A percentile compares a stretch with the other conserved stretches of the same genome.
Evolutionary conservation across 2,113 vertebrate species (phyloP).

Genomic region (Campylomormyrus numenius): DNA sequence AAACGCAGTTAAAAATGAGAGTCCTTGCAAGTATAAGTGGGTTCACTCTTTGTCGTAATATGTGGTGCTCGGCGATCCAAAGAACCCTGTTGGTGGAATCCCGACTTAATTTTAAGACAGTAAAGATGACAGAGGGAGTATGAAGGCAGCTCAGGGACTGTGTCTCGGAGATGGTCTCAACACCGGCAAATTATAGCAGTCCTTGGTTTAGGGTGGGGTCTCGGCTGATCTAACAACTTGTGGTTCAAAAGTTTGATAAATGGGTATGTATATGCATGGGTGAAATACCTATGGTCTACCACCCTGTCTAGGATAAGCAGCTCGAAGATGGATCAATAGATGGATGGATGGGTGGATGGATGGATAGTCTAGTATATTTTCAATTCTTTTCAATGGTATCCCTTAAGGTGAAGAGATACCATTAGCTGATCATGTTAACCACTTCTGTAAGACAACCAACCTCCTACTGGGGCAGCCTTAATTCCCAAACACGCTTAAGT

Average conservation of each 20-base stretch:
- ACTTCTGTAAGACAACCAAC: background rate
- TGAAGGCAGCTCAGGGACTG: background rate
- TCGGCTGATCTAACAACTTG: background rate
- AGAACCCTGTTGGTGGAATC: background rate
- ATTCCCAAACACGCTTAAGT: background rate
- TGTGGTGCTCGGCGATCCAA: background rate
- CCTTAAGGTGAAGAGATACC: background rate
- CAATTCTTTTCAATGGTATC: background rate
- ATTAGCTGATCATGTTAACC: background rate
- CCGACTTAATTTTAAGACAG: background rate
- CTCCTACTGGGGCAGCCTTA: background rate
- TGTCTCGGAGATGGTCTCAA: background rate
- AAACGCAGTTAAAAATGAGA: background rate
- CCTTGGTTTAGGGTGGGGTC: background rate
- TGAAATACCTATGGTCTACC: background rate
- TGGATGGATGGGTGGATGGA: no score
- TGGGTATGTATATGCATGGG: background rate
- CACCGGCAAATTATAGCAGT: background rate
- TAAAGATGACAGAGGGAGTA: background rate
- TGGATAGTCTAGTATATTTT: background rate
- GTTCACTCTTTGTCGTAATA: background rate
- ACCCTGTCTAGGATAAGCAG: background rate
- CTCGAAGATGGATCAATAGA: background rate
- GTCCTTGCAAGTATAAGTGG: background rate
- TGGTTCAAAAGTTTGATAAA: background rate